Conservation (phyloP, 2,113 vertebrate genomes). For the Phainopepla nitens region DNA sequence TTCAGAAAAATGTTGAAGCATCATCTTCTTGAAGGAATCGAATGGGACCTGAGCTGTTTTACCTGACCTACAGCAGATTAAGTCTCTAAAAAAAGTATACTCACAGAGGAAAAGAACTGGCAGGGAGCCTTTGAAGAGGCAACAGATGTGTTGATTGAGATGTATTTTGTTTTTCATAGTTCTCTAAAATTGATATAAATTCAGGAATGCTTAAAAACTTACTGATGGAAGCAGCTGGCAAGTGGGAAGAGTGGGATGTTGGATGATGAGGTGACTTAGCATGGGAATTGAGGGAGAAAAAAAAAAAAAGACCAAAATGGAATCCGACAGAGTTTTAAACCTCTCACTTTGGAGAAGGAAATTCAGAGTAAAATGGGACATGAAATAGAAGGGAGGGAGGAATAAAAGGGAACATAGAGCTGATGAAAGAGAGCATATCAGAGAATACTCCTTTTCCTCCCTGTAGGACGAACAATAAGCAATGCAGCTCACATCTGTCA, state of each 20-base stretch:
- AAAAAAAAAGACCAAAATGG: neutral
- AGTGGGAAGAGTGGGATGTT: constrained; percentile 22
- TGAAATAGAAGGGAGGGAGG: neutral
- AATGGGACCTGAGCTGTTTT: neutral
- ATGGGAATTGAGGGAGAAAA: neutral
- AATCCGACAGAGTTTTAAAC: neutral
- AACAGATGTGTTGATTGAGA: constrained; percentile 17
- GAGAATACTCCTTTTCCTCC: neutral
- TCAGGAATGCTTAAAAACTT: constrained; percentile 20
- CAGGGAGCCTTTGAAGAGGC: neutral
- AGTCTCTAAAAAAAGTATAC: neutral
- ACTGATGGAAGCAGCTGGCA: constrained; percentile 27
- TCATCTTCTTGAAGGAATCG: neutral
- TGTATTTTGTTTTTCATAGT: neutral
- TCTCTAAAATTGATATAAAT: constrained; percentile 10
- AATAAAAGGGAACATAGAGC: neutral
- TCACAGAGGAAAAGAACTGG: neutral
- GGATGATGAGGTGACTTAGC: neutral
- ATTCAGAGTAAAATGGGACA: neutral
- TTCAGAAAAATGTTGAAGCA: neutral
- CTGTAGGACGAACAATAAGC: neutral
- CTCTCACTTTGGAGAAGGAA: neutral
- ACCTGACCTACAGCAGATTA: neutral
- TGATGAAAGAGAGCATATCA: neutral
- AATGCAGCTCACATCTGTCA: neutral